phyloP scores from a whole-genome alignment of 2,888 invertebrate genomes.

The Amphipoea lucens region DNA sequence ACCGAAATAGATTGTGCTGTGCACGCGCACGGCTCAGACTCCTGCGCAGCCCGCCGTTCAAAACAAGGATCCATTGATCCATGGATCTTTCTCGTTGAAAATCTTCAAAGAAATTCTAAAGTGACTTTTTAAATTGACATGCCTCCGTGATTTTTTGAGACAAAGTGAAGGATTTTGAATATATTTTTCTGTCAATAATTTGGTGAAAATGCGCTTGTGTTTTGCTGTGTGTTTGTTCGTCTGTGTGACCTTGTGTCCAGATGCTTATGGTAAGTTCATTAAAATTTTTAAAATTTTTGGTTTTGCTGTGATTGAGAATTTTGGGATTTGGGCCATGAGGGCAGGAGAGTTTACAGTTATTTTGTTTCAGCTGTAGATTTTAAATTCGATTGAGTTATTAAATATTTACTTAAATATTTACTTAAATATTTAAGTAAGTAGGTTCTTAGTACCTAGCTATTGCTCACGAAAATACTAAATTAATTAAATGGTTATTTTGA shows the following conservation, averaged over 20 bases:
- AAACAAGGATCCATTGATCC: constrained; percentile 77
- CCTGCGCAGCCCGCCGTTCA: constrained; percentile 75
- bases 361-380: not conserved
- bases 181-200: constrained; percentile 48
- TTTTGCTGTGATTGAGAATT: not conserved
- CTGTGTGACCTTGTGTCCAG: constrained; percentile 67
- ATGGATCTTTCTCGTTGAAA: constrained; percentile 66
- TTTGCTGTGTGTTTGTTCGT: constrained; percentile 66
- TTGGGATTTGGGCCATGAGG: not conserved
- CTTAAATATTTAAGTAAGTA: not conserved
- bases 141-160: constrained; percentile 57
- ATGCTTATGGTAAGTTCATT: constrained; percentile 70
- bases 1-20: constrained; percentile 86
- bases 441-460: not conserved
- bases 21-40: constrained; percentile 79
- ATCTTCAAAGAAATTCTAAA: constrained; percentile 21
- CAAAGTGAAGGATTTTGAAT: constrained; percentile 42
- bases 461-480: not conserved
- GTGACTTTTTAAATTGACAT: constrained; percentile 58
- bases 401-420: no score
- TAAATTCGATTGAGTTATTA: not conserved
- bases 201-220: constrained; percentile 72
- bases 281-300: constrained; percentile 12
- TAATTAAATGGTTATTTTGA: not conserved
- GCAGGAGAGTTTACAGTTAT: not conserved